Conservation (phyloP, 92 coral and sea anemone species). For the Anthopleura xanthogrammica region DNA sequence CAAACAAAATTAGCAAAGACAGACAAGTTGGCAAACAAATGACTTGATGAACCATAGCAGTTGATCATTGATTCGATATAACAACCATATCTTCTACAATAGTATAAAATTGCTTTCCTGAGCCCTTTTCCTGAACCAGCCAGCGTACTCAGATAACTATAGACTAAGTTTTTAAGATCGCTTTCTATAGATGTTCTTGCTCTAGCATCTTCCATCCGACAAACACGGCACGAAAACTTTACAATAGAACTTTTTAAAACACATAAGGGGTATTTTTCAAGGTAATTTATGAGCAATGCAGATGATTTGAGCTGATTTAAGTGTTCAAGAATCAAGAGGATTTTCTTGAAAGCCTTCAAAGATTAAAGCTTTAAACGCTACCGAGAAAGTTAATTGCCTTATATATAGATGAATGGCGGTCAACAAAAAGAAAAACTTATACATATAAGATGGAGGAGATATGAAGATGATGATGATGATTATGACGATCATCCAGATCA, state of each 20-base stretch:
- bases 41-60: background rate
- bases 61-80: background rate
- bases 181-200: background rate
- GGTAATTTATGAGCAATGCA: background rate
- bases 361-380: no score
- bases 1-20: background rate
- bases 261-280: background rate
- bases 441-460: background rate
- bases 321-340: background rate
- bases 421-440: no score
- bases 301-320: background rate
- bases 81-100: background rate
- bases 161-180: background rate
- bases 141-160: background rate
- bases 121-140: background rate
- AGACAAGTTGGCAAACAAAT: background rate
- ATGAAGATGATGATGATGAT: background rate
- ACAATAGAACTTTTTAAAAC: background rate
- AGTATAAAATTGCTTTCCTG: background rate
- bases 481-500: background rate
- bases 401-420: no score
- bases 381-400: no score
- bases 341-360: no score
- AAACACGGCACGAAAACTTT: background rate
- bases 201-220: background rate